These are phyloP conservation scores for Chaunax sp. DNA, from an alignment of 2,797 vertebrate species.

Conservation along the genomic window DNA sequence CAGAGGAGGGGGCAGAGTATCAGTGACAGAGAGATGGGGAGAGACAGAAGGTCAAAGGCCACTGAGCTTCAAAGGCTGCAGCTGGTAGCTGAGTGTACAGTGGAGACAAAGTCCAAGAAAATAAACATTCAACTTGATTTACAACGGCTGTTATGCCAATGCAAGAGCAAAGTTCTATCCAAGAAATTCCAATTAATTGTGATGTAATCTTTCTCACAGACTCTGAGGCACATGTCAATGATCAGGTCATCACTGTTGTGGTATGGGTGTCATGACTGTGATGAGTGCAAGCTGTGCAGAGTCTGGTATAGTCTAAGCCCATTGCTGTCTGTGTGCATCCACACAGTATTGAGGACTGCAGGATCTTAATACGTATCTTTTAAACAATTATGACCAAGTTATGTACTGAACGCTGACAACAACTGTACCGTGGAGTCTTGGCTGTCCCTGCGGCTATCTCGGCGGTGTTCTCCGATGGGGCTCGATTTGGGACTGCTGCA, in stretches of 20 bases:
- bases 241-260: not conserved
- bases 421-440: constrained; percentile 66
- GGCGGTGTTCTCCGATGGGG: constrained; percentile 54
- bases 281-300: not conserved
- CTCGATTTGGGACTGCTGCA: constrained; percentile 76
- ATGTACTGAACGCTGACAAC: too few relatives aligned
- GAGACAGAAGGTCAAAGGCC: constrained; percentile 65
- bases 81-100: constrained; percentile 51
- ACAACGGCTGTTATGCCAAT: constrained; percentile 37
- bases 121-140: constrained; percentile 56
- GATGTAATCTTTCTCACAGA: constrained; percentile 11
- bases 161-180: constrained; percentile 19
- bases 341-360: too few relatives aligned
- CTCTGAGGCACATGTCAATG: not conserved
- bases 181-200: constrained; percentile 1
- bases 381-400: not conserved
- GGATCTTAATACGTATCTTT: not conserved
- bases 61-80: constrained; percentile 68
- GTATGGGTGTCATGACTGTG: not conserved
- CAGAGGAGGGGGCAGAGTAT: constrained; percentile 12
- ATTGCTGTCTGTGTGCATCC: too few relatives aligned
- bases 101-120: constrained; percentile 70
- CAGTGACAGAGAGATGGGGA: constrained; percentile 37
- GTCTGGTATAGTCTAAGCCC: not conserved
- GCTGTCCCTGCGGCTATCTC: constrained; percentile 71